These are phyloP conservation scores for Cylas formicarius DNA, from an alignment of 1,140 invertebrate species.

Conservation along the genomic window DNA sequence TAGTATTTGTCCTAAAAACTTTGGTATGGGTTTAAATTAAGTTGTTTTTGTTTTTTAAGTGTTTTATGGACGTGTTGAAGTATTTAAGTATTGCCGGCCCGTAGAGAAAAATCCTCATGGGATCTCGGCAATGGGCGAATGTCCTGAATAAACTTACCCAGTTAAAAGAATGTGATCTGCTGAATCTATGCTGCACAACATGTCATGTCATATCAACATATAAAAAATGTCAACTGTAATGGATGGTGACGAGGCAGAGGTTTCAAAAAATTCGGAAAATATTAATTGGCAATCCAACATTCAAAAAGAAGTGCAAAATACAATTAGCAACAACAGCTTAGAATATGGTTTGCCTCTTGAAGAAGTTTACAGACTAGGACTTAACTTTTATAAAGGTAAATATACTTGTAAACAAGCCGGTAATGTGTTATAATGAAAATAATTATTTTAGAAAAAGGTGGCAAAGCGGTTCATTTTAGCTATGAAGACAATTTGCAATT, in stretches of 20 bases:
- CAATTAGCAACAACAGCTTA: conserved; percentile 20
- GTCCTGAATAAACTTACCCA: no score
- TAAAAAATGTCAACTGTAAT: no score
- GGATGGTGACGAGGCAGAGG: conserved; percentile 30
- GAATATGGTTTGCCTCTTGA: conserved; percentile 55
- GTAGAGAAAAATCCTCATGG: no score
- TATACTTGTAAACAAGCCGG: conserved; percentile 6
- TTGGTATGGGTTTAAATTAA: no score
- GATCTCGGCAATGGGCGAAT: no score
- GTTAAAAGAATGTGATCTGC: no score
- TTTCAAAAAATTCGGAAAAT: conserved; percentile 28
- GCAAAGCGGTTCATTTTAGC: conserved; percentile 87
- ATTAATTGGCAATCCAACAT: conserved; percentile 18
- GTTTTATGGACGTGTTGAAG: no score
- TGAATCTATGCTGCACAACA: no score
- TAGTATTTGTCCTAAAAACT: no score
- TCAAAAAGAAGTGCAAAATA: conserved; percentile 7
- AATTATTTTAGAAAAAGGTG: conserved; percentile 93
- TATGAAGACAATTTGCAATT: conserved; percentile 90
- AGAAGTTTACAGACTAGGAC: conserved; percentile 79
- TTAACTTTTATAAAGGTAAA: conserved; percentile 85
- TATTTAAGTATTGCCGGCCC: no score
- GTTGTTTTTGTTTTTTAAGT: no score
- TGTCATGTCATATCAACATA: conserved; percentile 4
- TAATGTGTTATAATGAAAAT: no score